Evolutionary conservation across 2,888 invertebrate species (phyloP), one percentile per base, ranked within the genome.

Genomic region (Polymixis flavicincta): DNA sequence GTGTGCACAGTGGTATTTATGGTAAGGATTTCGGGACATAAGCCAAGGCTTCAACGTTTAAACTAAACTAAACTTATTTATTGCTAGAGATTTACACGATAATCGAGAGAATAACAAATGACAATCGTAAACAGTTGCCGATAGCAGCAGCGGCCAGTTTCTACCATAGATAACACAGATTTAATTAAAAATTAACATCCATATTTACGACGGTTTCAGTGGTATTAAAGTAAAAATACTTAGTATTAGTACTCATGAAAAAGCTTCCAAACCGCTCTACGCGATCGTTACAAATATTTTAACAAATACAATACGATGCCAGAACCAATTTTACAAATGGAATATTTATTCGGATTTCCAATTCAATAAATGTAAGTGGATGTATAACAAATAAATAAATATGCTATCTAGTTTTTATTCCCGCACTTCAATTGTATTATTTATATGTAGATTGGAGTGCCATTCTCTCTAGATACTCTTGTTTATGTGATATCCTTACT

Each of bases 271-370:
- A 63, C 28, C 42, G n/a, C 42, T 45, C 25, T 14, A 59, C 22
- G 25, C 17, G 22, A 79, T 45, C 59, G 52, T 28, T 64, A 28
- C 37, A 37, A 72, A 65, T 73, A 73, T 80, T 78, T 65, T 50
- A 60, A 42, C 54, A 65, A 65, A 74, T 22, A 65, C 37, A 42
- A 61, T 80, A 54, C 25, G 42, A 60, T 50, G 64, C 74, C 48
- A 74, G 22, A 81, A 50, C 60, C 65, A 78, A 81, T 81, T 66
- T 42, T 28, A 80, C 32, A 61, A 78, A 74, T 74, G 60, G 65
- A 74, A 78, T 66, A 55, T 78, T 55, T 55, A 60, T 81, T 74
- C 22, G 48, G 14, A 80, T 61, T 65, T 55, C 54, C 50, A 65
- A 50, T 78, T 42, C 60, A 42, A 66, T 74, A 66, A 54, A 61